Conservation (phyloP, 2,113 vertebrate genomes). For the human region GRCh38 chr17:80374001-80374500, state of each 20-base stretch:
- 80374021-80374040: background rate
- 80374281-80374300: background rate
- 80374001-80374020: too few relatives aligned
- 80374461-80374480: conserved; percentile 68
- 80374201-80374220: background rate
- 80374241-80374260: too few relatives aligned
- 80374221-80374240: rapidly evolving
- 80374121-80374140: rapidly evolving
- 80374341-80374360: background rate
- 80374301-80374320: background rate
- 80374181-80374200: background rate
- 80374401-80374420: background rate
- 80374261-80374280: rapidly evolving
- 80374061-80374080: background rate
- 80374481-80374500: conserved; percentile 90
- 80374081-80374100: background rate
- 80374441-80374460: background rate
- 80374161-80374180: background rate
- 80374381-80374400: background rate
- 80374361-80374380: background rate
- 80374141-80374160: background rate
- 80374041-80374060: background rate
- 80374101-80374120: background rate
- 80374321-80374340: rapidly evolving
- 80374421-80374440: rapidly evolving